Conservation (phyloP, 2,113 vertebrate species). For the Hirundichthys speculiger region DNA sequence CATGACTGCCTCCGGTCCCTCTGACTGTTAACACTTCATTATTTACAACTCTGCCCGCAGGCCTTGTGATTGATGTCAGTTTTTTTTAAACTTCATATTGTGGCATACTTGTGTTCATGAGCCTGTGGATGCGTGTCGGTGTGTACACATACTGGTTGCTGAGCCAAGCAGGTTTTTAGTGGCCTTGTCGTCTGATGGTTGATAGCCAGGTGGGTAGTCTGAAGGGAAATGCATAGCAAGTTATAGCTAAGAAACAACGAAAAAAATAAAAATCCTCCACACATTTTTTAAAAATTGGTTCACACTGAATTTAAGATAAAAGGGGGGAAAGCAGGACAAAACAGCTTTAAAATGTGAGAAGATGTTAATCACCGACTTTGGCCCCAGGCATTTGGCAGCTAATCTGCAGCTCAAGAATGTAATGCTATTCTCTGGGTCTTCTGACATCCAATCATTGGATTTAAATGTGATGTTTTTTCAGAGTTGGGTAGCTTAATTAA, state of each 20-base stretch:
- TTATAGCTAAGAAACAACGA: background rate
- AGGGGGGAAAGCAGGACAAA: background rate
- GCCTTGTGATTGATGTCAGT: background rate
- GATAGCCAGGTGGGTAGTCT: conserved; percentile 95
- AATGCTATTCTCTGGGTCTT: background rate
- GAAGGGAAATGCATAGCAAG: conserved; percentile 16
- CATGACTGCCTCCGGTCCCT: no score
- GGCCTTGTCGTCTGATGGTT: conserved; percentile 90
- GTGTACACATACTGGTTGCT: conserved; percentile 90
- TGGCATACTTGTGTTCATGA: background rate
- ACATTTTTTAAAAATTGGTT: background rate
- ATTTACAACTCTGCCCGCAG: background rate
- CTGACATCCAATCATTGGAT: background rate
- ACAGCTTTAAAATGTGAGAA: background rate
- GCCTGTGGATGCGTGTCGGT: background rate
- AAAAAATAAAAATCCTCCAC: background rate
- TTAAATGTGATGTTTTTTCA: no score
- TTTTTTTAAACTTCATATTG: background rate
- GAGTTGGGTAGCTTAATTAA: no score
- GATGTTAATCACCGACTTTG: no score
- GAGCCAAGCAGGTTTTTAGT: conserved; percentile 97
- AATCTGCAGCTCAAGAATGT: no score
- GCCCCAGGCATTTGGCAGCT: no score
- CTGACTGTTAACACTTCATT: no score
- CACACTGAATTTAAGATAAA: background rate